Evolutionary conservation across 92 coral and sea anemone species (phyloP).

Genomic region (Muricea muricata): DNA sequence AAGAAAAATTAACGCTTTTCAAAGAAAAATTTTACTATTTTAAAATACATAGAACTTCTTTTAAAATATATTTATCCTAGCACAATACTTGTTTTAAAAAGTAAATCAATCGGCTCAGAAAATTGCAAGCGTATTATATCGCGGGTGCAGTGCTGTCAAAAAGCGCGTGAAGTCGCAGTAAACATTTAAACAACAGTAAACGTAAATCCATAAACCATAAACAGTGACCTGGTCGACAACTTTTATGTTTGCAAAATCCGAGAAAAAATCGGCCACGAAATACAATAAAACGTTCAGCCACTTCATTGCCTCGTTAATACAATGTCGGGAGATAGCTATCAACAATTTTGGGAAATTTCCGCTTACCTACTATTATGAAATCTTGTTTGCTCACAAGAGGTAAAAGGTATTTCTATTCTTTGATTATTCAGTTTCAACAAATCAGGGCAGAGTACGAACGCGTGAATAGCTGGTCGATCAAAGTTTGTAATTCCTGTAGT

Average conservation of each 20-base stretch:
- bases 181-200: neutral
- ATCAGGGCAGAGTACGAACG: neutral
- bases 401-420: neutral
- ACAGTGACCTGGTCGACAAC: too few species aligned
- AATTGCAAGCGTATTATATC: neutral
- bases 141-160: too few species aligned
- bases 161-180: neutral
- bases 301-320: too few species aligned
- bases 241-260: too few species aligned
- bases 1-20: too few species aligned
- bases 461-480: constrained; percentile 49
- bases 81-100: neutral
- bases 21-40: too few species aligned
- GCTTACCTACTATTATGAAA: too few species aligned
- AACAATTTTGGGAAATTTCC: too few species aligned
- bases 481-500: constrained; percentile 54
- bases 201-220: neutral
- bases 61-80: neutral
- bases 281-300: too few species aligned
- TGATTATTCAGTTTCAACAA: neutral
- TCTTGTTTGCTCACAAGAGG: neutral
- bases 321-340: too few species aligned
- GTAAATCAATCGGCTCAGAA: neutral
- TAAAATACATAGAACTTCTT: too few species aligned
- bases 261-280: too few species aligned